Base-by-base conservation (phyloP, 2,113 vertebrate genomes). In the Prochilodus magdalenae region DNA sequence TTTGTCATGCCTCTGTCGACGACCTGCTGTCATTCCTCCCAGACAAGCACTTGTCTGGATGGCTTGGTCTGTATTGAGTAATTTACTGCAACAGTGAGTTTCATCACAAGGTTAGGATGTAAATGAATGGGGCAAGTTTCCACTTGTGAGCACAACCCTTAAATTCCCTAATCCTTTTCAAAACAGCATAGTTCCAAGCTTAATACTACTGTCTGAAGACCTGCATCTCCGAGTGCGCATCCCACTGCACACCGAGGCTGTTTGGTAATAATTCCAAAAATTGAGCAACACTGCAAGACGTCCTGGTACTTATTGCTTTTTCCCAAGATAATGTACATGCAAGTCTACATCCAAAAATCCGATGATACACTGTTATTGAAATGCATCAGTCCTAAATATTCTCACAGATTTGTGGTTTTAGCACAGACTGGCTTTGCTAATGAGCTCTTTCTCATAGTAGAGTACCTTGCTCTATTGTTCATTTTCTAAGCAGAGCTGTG, bases 61-160 rank as follows among this genome's bases (percentile, higher is more conserved):
- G 57, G 26, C 24, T 36, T 69, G 29, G 47, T 33, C 49, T 22
- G 24, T 15, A 1, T 18, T 55, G 65, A 78, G 77, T 59, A 80
- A 49, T 66, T 66, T 55, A 22, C 29, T 36, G 47, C 59, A 27
- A 36, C 13, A n/a, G 8, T 24, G 12, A n/a, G 66, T 20, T 44
- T 44, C 65, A 16, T 24, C 26, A 12, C 29, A 40, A 59, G 79
- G 60, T 44, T 22, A 27, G 7, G 40, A 22, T 75, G 1, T 5
- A 75, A 47, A 67, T 74, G 5, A 81, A 75, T 40, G 18, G 57
- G 30, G 60, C 71, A 59, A 24, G 79, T 75, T 75, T 47, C 60
- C n/a, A 29, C 47, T 65, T 70, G 69, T 33, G 22, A 72, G 26
- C 66, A 79, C 36, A 79, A 80, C 55, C 60, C 60, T 81, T 55